Evolutionary conservation across 2,113 vertebrate genomes (phyloP).

Genomic region (Corythornis madagascariensis): DNA sequence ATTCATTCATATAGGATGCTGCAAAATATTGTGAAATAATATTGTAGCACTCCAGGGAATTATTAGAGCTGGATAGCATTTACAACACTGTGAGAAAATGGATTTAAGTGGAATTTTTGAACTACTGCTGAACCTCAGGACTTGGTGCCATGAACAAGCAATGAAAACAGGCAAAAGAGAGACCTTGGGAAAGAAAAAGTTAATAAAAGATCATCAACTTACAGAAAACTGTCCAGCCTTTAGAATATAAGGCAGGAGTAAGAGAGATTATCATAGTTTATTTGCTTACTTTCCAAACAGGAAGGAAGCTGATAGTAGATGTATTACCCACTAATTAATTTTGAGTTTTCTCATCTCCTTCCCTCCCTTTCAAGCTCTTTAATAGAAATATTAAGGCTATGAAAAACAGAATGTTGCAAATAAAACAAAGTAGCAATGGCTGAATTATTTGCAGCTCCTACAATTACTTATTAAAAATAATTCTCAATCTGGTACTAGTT

Average conservation of each 20-base stretch:
- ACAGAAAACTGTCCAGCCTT: background rate
- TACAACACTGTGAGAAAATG: background rate
- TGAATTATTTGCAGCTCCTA: background rate
- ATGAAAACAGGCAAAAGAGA: background rate
- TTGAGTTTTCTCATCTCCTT: background rate
- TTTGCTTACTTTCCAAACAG: background rate
- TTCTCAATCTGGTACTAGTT: background rate
- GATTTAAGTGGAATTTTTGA: background rate
- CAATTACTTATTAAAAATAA: background rate
- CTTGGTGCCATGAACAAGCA: background rate
- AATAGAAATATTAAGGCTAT: background rate
- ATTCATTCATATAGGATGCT: background rate
- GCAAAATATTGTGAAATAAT: background rate
- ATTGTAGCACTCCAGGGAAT: background rate
- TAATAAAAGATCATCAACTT: background rate
- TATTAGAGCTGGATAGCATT: background rate
- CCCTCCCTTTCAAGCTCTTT: background rate
- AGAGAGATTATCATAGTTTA: background rate
- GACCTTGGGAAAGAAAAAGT: background rate
- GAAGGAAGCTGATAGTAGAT: background rate
- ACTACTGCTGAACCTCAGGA: background rate
- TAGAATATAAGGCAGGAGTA: background rate
- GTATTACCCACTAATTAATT: background rate
- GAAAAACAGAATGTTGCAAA: background rate
- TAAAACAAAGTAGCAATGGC: background rate